These are phyloP conservation scores for Chamaea fasciata DNA, from an alignment of 2,113 vertebrate genomes.

Conservation along the genomic window DNA sequence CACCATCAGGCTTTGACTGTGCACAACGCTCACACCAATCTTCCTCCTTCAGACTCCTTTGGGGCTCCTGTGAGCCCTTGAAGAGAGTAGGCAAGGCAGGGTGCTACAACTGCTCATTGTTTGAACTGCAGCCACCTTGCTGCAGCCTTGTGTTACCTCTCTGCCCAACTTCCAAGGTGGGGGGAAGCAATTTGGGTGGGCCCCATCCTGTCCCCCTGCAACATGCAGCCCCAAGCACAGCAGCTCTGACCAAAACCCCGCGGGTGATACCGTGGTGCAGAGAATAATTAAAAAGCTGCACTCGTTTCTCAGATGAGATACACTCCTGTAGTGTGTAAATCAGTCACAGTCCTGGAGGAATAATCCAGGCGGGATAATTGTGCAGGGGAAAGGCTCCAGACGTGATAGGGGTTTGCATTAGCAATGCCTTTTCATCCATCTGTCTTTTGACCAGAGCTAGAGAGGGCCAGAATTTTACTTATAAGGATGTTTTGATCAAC, in stretches of 20 bases:
- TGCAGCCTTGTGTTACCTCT: background rate
- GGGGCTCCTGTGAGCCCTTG: background rate
- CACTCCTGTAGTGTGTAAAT: constrained; percentile 53
- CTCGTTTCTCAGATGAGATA: constrained; percentile 19
- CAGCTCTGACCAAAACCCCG: background rate
- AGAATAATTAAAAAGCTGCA: constrained; percentile 44
- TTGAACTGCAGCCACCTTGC: background rate
- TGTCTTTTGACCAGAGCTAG: constrained; percentile 50
- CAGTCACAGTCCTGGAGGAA: constrained; percentile 50
- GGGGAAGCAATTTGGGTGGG: background rate
- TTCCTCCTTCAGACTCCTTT: background rate
- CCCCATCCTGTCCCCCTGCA: background rate
- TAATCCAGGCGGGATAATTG: constrained; percentile 49
- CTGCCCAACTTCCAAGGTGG: background rate
- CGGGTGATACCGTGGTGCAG: background rate
- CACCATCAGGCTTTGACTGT: background rate
- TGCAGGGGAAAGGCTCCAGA: constrained; percentile 45
- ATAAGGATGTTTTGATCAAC: constrained; percentile 47
- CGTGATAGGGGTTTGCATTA: constrained; percentile 50
- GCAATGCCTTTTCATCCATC: constrained; percentile 53
- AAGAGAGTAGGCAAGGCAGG: background rate
- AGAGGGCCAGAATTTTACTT: constrained; percentile 46
- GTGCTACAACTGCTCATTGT: background rate
- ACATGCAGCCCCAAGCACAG: background rate
- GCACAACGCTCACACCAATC: background rate